Percentiles rank a stretch among this genome's conserved stretches.
Evolutionary conservation across 2,888 invertebrate species (phyloP).

Genomic region (Caenorhabditis zanzibari): DNA sequence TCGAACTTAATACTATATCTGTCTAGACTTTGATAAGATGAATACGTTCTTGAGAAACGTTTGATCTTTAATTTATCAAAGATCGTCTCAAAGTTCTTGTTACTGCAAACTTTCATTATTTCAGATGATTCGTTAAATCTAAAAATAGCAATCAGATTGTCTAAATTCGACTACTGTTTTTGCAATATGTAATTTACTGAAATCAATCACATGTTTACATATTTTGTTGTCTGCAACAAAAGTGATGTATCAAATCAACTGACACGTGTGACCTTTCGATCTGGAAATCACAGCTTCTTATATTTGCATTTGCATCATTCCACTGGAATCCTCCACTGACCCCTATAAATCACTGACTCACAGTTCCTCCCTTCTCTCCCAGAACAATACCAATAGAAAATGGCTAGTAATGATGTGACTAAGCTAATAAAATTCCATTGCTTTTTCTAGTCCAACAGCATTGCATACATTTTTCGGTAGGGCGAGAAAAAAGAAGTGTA

Average conservation of each 20-base stretch:
- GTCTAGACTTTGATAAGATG: not conserved
- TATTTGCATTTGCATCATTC: conserved; percentile 6
- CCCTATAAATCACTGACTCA: conserved; percentile 36
- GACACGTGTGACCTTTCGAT: conserved; percentile 28
- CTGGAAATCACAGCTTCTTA: conserved; percentile 36
- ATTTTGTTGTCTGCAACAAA: conserved; percentile 10
- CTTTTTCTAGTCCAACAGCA: conserved; percentile 34
- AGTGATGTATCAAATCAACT: conserved; percentile 9
- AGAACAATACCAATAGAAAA: conserved; percentile 23
- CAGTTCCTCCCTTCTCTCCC: not conserved
- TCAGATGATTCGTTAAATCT: conserved; percentile 14
- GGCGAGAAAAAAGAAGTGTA: conserved; percentile 14
- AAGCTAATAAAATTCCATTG: conserved; percentile 39
- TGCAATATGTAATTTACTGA: conserved; percentile 32
- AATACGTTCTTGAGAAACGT: no score
- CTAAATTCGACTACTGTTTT: conserved; percentile 16
- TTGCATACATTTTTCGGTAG: conserved; percentile 43
- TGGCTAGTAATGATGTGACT: conserved; percentile 25
- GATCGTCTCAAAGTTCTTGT: conserved; percentile 4
- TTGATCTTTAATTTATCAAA: conserved; percentile 1
- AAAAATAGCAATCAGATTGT: conserved; percentile 9
- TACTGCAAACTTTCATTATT: not conserved
- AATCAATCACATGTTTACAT: conserved; percentile 37
- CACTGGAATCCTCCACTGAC: conserved; percentile 2
- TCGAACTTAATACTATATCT: not conserved